Percentiles rank a stretch among this genome's conserved stretches.
Conservation (phyloP, 2,113 vertebrate species). For the Danio rerio region DNA sequence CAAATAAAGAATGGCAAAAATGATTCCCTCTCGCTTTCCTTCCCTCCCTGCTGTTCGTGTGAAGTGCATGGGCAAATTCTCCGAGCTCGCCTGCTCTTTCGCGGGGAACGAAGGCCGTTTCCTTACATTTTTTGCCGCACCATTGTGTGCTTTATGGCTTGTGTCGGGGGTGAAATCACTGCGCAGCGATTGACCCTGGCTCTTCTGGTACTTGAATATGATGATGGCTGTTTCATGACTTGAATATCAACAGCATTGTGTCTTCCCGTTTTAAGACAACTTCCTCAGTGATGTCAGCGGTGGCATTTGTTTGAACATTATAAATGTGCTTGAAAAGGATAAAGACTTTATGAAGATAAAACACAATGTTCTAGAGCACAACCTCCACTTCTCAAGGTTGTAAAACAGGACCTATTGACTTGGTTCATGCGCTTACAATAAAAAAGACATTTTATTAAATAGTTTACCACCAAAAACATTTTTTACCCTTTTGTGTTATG, state of each 20-base stretch:
- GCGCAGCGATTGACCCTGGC: slow-evolving; percentile 81
- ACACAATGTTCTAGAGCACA: not conserved
- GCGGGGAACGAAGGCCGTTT: slow-evolving; percentile 76
- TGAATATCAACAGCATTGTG: slow-evolving; percentile 73
- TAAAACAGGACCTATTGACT: slow-evolving; percentile 30
- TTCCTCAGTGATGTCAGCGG: slow-evolving; percentile 35
- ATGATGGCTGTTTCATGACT: slow-evolving; percentile 82
- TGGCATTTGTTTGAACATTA: slow-evolving; percentile 39
- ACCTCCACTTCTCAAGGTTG: slow-evolving; percentile 7
- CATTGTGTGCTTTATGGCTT: slow-evolving; percentile 85
- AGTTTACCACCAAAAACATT: not conserved
- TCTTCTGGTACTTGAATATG: slow-evolving; percentile 83
- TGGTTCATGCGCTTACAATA: not conserved
- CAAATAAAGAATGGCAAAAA: slow-evolving; percentile 79
- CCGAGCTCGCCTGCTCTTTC: slow-evolving; percentile 76
- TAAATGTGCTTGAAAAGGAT: slow-evolving; percentile 41
- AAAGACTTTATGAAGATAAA: slow-evolving; percentile 35
- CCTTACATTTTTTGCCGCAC: slow-evolving; percentile 80
- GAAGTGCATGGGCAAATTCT: slow-evolving; percentile 77
- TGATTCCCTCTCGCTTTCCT: slow-evolving; percentile 63
- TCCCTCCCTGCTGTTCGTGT: slow-evolving; percentile 69
- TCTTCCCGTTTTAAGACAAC: slow-evolving; percentile 13
- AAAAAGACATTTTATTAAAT: not conserved
- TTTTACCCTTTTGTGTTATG: not conserved
- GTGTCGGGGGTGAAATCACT: slow-evolving; percentile 76